Evolutionary conservation across 2,888 invertebrate genomes (phyloP).

Genomic region (Chironomus riparius): DNA sequence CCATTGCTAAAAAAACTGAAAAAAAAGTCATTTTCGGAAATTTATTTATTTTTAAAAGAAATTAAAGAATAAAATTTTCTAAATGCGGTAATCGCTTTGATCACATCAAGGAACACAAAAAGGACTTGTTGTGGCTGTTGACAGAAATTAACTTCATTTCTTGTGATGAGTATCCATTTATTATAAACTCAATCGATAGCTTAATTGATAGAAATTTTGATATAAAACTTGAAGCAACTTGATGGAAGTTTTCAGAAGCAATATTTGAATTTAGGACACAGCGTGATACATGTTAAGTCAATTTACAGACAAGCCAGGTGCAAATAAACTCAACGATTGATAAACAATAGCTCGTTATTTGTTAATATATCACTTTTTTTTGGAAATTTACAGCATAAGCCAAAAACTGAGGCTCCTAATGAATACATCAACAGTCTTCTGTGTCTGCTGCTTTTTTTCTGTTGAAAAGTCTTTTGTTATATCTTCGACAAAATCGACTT

Average conservation of each 20-base stretch:
- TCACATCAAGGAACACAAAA: not conserved
- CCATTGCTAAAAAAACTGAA: not conserved
- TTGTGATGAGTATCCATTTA: not conserved
- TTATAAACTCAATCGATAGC: no score
- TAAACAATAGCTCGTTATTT: slow-evolving; percentile 5
- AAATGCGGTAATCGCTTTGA: slow-evolving; percentile 15
- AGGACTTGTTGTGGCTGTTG: not conserved
- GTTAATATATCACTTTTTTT: slow-evolving; percentile 3
- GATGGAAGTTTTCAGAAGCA: not conserved
- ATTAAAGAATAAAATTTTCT: not conserved
- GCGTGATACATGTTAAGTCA: not conserved
- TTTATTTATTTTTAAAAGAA: not conserved
- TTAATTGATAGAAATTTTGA: not conserved
- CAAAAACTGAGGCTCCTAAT: not conserved
- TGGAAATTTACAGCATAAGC: not conserved
- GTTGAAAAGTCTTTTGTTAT: not conserved
- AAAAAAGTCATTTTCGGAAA: slow-evolving; percentile 11
- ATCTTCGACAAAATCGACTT: not conserved
- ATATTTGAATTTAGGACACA: not conserved
- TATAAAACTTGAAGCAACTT: not conserved
- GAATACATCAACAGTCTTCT: not conserved
- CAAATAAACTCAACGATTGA: not conserved
- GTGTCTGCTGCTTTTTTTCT: not conserved
- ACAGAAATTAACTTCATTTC: not conserved
- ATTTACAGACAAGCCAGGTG: slow-evolving; percentile 3